Base-by-base conservation (phyloP, 2,888 invertebrate species). In the Torymus auratus region DNA sequence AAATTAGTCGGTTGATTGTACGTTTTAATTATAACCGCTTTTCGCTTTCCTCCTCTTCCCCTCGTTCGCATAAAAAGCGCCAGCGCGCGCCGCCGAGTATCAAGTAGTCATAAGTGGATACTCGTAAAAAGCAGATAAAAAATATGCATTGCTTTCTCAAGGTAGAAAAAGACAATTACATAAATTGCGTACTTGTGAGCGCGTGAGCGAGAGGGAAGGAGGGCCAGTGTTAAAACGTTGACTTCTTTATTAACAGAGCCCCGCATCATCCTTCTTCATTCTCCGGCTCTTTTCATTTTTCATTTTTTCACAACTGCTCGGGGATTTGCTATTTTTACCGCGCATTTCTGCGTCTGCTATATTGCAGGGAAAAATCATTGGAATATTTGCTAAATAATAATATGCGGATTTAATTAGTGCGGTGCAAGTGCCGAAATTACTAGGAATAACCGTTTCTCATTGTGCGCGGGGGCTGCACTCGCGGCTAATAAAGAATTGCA, bases 1-100 rank as follows among this genome's bases (percentile, higher is more conserved):
- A 89, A 89, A 89, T 89, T 89, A 89, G 88, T 85, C 87, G 85
- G 86, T 87, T 88, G 89, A 89, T 89, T 89, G 88, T 88, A 86
- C 88, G 87, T 89, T 89, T 89, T 89, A 89, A 89, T 89, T 88
- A 88, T 87, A 88, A 87, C 87, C 84, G 84, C 83, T 82, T 82
- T 82, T 84, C 83, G 84, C 81, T 82, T 70, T 82, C 76, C 72
- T 82, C 78, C 55, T 53, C 62, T 55, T n/a, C 17, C 61, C 53
- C 55, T 41, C 15, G n/a, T 55, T 23, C 61, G 41, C 41, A n/a
- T 64, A 64, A 41, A 62, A 64, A 64, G 14, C 23, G 12, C 4
- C 14, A 52, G n/a, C 69, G n/a, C 23, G n/a, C n/a, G 14, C 62
- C 55, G 64, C 50, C 69, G 61, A 68, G 76, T 76, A 61, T 76